A percentile compares a stretch with the other conserved stretches of the same genome.
phyloP scores from a whole-genome alignment of 2,888 invertebrate genomes.

The Lissonota sp. region DNA sequence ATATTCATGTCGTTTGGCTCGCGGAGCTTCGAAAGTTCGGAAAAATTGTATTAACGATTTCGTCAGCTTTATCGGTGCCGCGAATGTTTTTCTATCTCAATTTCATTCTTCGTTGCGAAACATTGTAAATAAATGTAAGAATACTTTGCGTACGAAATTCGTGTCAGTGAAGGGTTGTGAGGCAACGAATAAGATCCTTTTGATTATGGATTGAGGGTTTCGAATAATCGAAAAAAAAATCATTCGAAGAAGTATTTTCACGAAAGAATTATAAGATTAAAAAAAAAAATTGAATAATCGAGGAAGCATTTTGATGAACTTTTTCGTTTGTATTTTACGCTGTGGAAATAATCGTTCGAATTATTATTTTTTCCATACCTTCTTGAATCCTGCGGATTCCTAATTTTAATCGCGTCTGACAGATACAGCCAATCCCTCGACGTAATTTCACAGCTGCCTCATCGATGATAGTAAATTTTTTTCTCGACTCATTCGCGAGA shows the following conservation, averaged over 20 bases:
- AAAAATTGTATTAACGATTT: neutral
- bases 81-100: neutral
- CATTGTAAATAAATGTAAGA: constrained; percentile 62
- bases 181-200: constrained; percentile 33
- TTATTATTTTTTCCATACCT: neutral
- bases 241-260: constrained; percentile 22
- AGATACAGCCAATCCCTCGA: constrained; percentile 6
- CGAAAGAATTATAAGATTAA: neutral
- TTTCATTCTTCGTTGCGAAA: constrained; percentile 29
- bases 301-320: too few relatives aligned
- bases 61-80: neutral
- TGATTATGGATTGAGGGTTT: constrained; percentile 10
- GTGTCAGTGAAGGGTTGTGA: constrained; percentile 26
- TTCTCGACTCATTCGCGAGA: neutral
- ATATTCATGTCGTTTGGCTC: constrained; percentile 21
- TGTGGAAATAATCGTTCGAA: constrained; percentile 16
- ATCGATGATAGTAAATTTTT: constrained; percentile 16
- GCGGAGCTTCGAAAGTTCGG: constrained; percentile 1
- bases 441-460: neutral
- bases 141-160: constrained; percentile 46
- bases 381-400: neutral
- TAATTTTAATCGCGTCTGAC: neutral
- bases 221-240: neutral
- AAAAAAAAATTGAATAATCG: too few relatives aligned
- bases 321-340: neutral